Evolutionary conservation across 1,140 invertebrate species (phyloP).

Genomic region (Drosophila saltans): DNA sequence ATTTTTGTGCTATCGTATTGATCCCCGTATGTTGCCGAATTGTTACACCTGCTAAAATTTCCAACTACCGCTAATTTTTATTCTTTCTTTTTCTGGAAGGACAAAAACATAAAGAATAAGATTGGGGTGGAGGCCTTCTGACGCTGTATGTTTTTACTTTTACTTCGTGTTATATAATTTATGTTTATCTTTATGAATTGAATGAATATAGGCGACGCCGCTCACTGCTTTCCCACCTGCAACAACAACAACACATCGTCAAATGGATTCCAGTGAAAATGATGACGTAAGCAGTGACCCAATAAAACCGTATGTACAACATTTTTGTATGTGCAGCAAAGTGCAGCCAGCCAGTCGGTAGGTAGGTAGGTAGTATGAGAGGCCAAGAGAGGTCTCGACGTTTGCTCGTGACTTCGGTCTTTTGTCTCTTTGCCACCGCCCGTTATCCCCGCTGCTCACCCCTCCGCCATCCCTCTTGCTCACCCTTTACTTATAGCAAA

Average conservation of each 20-base stretch:
- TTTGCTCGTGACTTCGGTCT: conserved; percentile 59
- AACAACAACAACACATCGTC: conserved; percentile 13
- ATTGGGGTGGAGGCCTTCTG: not conserved
- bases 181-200: conserved; percentile 53
- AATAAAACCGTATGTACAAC: conserved; percentile 49
- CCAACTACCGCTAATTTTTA: not conserved
- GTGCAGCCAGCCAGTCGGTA: not conserved
- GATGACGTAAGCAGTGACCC: conserved; percentile 65
- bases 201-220: conserved; percentile 14
- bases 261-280: conserved; percentile 50
- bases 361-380: not conserved
- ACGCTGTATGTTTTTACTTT: conserved; percentile 20
- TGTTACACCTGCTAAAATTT: no score
- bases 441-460: not conserved
- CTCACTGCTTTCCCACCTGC: conserved; percentile 12
- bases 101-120: not conserved
- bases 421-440: conserved; percentile 34
- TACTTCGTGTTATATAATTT: conserved; percentile 31
- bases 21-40: no score
- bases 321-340: conserved; percentile 20
- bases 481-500: not conserved
- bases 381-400: conserved; percentile 42
- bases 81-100: not conserved
- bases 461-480: not conserved
- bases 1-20: no score